These are phyloP conservation scores for Ichneumon xanthorius DNA, from an alignment of 2,888 invertebrate genomes.

Conservation along the genomic window DNA sequence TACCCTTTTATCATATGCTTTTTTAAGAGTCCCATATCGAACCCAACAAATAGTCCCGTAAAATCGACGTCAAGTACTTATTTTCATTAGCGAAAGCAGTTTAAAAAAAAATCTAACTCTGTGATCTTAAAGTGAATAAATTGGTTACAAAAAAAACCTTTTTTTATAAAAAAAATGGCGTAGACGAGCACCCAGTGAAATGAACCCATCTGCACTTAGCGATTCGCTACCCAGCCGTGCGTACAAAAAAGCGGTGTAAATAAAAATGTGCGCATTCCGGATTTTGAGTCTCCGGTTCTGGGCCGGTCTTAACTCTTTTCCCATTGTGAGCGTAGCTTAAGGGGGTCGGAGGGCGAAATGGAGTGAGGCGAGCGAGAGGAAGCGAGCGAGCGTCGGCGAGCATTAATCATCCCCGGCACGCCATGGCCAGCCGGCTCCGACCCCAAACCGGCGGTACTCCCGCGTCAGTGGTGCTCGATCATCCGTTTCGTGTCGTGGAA, in stretches of 20 bases:
- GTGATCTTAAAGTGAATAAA: no score
- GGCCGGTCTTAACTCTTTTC: neutral
- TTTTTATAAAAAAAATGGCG: no score
- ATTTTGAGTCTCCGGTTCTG: neutral
- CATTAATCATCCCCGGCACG: constrained; percentile 72
- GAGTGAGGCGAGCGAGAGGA: constrained; percentile 29
- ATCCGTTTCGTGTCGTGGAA: constrained; percentile 69
- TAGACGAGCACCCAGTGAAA: no score
- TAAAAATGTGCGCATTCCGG: neutral
- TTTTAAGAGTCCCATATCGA: no score
- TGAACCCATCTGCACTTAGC: no score
- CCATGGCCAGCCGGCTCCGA: constrained; percentile 71
- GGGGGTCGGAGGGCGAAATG: constrained; percentile 29
- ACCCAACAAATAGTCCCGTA: no score
- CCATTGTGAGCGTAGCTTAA: constrained; percentile 32
- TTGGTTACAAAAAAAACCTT: no score
- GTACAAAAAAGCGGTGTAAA: neutral
- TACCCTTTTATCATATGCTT: no score
- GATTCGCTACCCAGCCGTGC: no score
- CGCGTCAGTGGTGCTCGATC: constrained; percentile 72
- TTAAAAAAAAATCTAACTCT: no score
- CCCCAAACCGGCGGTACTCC: constrained; percentile 70
- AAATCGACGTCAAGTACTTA: no score
- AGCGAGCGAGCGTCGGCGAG: constrained; percentile 52
- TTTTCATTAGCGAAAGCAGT: no score